phyloP scores from a whole-genome alignment of 2,888 invertebrate genomes.

The Lomographa bimaculata region DNA sequence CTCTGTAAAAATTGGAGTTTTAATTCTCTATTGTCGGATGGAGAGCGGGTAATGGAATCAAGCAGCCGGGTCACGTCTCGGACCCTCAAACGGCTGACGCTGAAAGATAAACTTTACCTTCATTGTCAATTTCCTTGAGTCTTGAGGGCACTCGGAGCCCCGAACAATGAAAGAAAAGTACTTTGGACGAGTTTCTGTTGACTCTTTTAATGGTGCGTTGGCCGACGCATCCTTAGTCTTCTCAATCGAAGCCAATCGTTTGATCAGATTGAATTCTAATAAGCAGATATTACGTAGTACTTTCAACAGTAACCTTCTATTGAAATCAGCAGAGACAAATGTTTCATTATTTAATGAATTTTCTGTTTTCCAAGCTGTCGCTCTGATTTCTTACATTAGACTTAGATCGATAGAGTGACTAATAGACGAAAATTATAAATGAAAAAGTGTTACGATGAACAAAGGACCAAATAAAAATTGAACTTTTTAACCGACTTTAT shows the following conservation, averaged over 20 bases:
- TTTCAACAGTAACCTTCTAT: too few species aligned
- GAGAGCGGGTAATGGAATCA: conserved; percentile 64
- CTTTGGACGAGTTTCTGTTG: conserved; percentile 66
- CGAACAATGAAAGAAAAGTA: conserved; percentile 77
- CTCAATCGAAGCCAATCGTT: conserved; percentile 33
- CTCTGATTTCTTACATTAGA: too few species aligned
- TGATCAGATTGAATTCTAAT: conserved; percentile 10
- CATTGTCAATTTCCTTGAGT: conserved; percentile 79
- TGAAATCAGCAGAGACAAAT: too few species aligned
- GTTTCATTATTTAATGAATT: too few species aligned
- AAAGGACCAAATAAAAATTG: too few species aligned
- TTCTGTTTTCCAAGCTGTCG: too few species aligned
- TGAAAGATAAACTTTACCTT: conserved; percentile 79
- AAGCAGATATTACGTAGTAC: too few species aligned
- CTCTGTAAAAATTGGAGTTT: conserved; percentile 65
- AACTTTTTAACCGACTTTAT: too few species aligned
- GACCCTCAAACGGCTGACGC: conserved; percentile 74
- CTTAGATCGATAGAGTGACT: too few species aligned
- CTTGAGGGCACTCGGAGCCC: conserved; percentile 65
- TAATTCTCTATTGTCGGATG: conserved; percentile 67
- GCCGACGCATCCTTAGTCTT: conserved; percentile 45
- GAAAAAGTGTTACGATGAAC: too few species aligned
- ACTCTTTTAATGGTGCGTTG: conserved; percentile 69
- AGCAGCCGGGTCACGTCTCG: conserved; percentile 71
- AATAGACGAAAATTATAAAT: too few species aligned